These are phyloP conservation scores for Sminthurides bifidus DNA, from an alignment of 1,140 invertebrate species.

Conservation along the genomic window DNA sequence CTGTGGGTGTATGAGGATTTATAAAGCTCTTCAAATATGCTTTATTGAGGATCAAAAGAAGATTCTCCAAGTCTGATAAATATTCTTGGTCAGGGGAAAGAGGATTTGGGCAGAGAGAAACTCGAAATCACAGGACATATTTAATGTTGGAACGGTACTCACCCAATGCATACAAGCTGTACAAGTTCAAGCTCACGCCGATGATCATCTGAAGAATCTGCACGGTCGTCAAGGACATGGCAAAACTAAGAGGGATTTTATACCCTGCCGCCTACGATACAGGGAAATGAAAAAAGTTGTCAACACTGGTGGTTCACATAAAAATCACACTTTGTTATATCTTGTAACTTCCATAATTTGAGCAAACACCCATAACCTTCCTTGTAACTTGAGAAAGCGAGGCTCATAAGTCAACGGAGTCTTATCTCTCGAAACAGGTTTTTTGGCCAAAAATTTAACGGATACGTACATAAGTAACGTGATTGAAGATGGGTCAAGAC, in stretches of 20 bases:
- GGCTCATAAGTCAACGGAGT: background rate
- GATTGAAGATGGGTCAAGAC: conserved; percentile 4
- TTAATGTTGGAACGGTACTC: no score
- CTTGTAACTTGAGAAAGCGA: background rate
- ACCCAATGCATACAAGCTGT: no score
- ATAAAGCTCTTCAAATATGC: no score
- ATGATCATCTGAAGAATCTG: conserved; percentile 91
- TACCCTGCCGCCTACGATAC: conserved; percentile 17
- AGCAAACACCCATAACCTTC: background rate
- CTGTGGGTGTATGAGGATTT: no score
- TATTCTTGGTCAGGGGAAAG: no score
- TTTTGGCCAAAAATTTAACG: background rate
- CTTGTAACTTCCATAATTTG: background rate
- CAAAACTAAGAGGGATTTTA: conserved; percentile 34
- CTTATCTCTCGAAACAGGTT: background rate
- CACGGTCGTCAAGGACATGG: conserved; percentile 83
- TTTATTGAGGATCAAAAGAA: no score
- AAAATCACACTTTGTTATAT: background rate
- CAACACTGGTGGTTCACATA: background rate
- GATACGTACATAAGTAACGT: background rate
- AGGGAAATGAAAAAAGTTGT: background rate
- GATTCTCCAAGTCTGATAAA: no score
- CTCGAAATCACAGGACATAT: no score
- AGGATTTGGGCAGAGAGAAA: no score
- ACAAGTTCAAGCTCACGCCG: conserved; percentile 34